These are phyloP conservation scores for Crocallis elinguaria DNA, from an alignment of 2,888 invertebrate genomes.

Conservation along the genomic window DNA sequence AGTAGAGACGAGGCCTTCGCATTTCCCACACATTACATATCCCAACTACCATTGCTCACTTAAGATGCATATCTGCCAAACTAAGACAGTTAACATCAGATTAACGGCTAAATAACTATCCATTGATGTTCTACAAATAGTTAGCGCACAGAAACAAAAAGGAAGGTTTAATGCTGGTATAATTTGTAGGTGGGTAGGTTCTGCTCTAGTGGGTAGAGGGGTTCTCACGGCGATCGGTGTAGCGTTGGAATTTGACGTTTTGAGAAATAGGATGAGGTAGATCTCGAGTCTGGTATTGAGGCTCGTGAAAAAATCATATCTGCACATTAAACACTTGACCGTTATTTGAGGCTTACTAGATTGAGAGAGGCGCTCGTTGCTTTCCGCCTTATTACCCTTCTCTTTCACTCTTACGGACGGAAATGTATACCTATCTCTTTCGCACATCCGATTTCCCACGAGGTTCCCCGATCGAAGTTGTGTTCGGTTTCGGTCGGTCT, in stretches of 20 bases:
- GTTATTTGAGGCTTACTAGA: too few species aligned
- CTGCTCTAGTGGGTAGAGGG: conserved; percentile 9
- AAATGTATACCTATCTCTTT: too few species aligned
- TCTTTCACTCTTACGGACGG: too few species aligned
- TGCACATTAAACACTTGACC: too few species aligned
- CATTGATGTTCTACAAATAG: conserved; percentile 30
- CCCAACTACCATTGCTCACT: conserved; percentile 3
- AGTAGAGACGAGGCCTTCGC: too few species aligned
- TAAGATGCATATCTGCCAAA: conserved; percentile 16
- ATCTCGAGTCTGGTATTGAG: too few species aligned
- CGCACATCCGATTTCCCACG: too few species aligned
- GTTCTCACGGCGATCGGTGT: conserved; percentile 19
- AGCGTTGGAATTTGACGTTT: conserved; percentile 8
- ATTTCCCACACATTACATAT: conserved; percentile 5
- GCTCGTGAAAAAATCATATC: too few species aligned
- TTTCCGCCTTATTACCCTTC: too few species aligned
- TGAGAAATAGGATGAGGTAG: conserved; percentile 7
- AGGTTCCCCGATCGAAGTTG: too few species aligned
- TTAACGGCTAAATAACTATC: conserved; percentile 18
- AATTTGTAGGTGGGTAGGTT: conserved; percentile 29
- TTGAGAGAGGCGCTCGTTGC: too few species aligned
- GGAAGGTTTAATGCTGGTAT: conserved; percentile 16
- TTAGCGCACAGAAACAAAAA: conserved; percentile 27
- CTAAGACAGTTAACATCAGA: conserved; percentile 6
- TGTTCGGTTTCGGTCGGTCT: too few species aligned